Base-by-base conservation (phyloP, 1,140 invertebrate genomes). In the Drosophila insularis region DNA sequence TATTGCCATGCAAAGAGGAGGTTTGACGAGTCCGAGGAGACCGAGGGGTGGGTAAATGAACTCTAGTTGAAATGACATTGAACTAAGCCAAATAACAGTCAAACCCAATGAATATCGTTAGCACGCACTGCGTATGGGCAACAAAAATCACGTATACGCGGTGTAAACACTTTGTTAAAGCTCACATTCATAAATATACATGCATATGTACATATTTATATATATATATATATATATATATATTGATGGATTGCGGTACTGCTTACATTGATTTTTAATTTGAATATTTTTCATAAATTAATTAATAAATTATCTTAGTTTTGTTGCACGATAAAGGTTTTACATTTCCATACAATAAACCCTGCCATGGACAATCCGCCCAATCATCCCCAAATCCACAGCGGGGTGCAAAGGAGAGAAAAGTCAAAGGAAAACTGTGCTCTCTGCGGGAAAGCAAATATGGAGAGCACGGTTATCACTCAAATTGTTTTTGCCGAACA, bases 101-200 rank as follows among this genome's bases (percentile, higher is more conserved):
- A 68, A 54, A 62, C 46, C 23, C 66, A 53, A 55, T 63, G 32
- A 39, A 61, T 19, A 50, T 50, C 43, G 43, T 21, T 50, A 17
- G 21, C 43, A 50, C 68, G 23, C 63, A 50, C 74, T 74, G 72
- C 72, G 72, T 74, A 74, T 74, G 71, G 68, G 71, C 71, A 64
- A 39, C 67, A 74, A 56, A 62, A 74, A 50, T 74, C 72, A 74
- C 72, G 63, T 74, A 74, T 74, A 74, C 72, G 71, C 58, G 58
- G 27, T 19, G 72, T 74, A 73, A 53, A 59, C 70, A 67, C 21
- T 53, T 32, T 46, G 55, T 54, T 31, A n/a, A 14, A 17, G 31
- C 31, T 56, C 21, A 11, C n/a, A n/a, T n/a, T n/a, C n/a, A 19
- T 21, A 53, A 2, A 21, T 8, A 11, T 17, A 21, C 46, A 53